phyloP scores from a whole-genome alignment of 2,888 invertebrate species.

The Lapara coniferarum region DNA sequence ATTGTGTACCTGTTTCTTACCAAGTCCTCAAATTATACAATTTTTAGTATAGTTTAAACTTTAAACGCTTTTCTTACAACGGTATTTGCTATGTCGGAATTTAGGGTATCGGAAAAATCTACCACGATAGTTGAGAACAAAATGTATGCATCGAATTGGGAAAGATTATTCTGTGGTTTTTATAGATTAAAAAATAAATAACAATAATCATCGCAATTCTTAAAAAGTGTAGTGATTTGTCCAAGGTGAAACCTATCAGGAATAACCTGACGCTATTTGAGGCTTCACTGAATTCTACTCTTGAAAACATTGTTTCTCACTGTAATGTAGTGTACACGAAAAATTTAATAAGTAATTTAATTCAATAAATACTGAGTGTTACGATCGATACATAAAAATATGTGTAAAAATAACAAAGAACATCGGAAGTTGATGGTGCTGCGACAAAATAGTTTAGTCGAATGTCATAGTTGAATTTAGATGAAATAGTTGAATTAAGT shows the following conservation, averaged over 20 bases:
- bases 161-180: no score
- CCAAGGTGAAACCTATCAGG: not conserved
- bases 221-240: no score
- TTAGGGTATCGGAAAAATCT: no score
- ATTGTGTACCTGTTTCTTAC: slow-evolving; percentile 12
- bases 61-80: slow-evolving; percentile 8
- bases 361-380: not conserved
- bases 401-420: slow-evolving; percentile 7
- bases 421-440: slow-evolving; percentile 41
- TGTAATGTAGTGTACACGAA: slow-evolving; percentile 2
- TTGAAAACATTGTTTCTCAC: not conserved
- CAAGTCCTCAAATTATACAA: slow-evolving; percentile 9
- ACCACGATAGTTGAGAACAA: no score
- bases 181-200: no score
- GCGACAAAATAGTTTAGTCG: slow-evolving; percentile 11
- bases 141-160: no score
- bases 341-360: not conserved
- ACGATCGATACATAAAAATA: not conserved
- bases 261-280: not conserved
- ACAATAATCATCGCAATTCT: no score
- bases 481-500: not conserved
- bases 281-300: not conserved
- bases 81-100: no score
- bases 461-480: slow-evolving; percentile 11
- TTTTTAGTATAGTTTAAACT: not conserved